These are phyloP conservation scores for Pantherophis alleghaniensis DNA, from an alignment of 2,797 vertebrate genomes.

Conservation along the genomic window DNA sequence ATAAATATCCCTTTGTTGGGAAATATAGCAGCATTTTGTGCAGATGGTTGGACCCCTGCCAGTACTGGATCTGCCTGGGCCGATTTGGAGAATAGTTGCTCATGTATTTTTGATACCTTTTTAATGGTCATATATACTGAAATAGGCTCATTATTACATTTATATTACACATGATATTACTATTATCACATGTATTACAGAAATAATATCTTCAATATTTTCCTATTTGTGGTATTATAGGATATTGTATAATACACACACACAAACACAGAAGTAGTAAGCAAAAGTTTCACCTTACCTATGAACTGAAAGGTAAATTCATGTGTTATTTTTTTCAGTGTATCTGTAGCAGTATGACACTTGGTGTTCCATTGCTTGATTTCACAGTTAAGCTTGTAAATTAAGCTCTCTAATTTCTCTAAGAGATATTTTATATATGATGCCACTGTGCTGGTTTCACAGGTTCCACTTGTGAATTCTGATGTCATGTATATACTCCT, in stretches of 20 bases:
- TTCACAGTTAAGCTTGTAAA: background rate
- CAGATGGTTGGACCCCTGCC: background rate
- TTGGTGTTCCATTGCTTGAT: background rate
- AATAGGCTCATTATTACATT: background rate
- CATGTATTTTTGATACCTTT: background rate
- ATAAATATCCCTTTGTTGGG: background rate
- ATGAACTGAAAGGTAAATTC: background rate
- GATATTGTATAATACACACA: background rate
- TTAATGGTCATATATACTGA: rapidly evolving
- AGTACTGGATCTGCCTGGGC: background rate
- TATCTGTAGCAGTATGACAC: background rate
- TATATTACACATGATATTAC: background rate
- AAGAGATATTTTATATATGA: conserved; percentile 31
- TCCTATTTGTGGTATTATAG: background rate
- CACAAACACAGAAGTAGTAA: background rate
- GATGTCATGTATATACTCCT: conserved; percentile 19
- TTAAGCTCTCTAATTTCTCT: conserved; percentile 8
- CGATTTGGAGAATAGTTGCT: background rate
- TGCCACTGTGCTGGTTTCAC: conserved; percentile 9
- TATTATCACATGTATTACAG: background rate
- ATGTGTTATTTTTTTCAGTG: background rate
- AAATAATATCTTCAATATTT: background rate
- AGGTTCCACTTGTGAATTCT: conserved; percentile 23
- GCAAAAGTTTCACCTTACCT: conserved; percentile 15
- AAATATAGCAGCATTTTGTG: background rate